Evolutionary conservation across 1,140 invertebrate genomes (phyloP).

Genomic region (Asbolus verrucosus): DNA sequence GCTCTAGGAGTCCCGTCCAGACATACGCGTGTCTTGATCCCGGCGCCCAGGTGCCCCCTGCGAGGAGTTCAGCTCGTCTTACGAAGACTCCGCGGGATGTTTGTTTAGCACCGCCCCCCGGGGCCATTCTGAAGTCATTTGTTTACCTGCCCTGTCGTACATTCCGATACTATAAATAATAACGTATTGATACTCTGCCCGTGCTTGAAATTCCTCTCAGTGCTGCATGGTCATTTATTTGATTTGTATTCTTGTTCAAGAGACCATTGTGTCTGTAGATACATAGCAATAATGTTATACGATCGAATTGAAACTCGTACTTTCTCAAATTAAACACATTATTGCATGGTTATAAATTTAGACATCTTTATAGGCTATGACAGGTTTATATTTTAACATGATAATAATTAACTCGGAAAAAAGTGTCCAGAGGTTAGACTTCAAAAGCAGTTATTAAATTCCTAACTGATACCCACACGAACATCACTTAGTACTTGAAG

Average conservation of each 20-base stretch:
- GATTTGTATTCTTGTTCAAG: constrained; percentile 54
- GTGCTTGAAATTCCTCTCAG: constrained; percentile 54
- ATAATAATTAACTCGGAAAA: constrained; percentile 31
- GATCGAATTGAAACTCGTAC: constrained; percentile 52
- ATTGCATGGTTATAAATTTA: constrained; percentile 40
- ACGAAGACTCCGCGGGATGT: constrained; percentile 51
- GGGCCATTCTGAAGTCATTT: constrained; percentile 54
- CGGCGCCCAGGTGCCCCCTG: constrained; percentile 36
- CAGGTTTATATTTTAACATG: constrained; percentile 40
- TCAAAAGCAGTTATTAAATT: constrained; percentile 37
- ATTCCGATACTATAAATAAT: constrained; percentile 57
- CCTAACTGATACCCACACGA: background rate
- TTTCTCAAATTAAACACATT: constrained; percentile 46
- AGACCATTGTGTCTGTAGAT: constrained; percentile 54
- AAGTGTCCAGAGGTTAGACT: no score
- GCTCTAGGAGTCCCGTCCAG: constrained; percentile 21
- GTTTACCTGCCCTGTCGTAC: constrained; percentile 55
- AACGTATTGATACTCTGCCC: constrained; percentile 51
- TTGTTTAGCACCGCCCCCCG: constrained; percentile 58
- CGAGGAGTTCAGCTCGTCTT: constrained; percentile 12
- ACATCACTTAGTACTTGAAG: no score
- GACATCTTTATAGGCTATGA: constrained; percentile 40
- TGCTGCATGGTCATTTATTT: constrained; percentile 56
- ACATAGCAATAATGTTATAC: constrained; percentile 56
- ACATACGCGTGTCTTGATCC: constrained; percentile 30